Evolutionary conservation across 2,113 vertebrate genomes (phyloP).

Genomic region (Bos indicus): DNA sequence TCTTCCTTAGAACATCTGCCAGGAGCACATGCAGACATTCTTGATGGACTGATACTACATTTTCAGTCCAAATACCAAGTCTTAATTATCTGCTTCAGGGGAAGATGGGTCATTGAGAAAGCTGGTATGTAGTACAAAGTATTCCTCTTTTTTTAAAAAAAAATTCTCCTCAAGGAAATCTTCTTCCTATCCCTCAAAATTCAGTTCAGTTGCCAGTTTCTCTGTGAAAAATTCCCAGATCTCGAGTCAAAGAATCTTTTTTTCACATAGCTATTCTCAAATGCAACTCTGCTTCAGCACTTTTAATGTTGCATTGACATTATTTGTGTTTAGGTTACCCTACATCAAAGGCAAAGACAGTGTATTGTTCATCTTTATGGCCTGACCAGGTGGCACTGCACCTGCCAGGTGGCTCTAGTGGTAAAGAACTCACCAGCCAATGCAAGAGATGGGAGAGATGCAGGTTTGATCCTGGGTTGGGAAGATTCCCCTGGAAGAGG

Average conservation of each 20-base stretch:
- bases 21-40: neutral
- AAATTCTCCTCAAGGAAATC: neutral
- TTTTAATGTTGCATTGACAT: neutral
- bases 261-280: neutral
- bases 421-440: neutral
- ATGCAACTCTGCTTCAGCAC: neutral
- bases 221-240: neutral
- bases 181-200: neutral
- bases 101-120: neutral
- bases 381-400: neutral
- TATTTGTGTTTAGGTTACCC: neutral
- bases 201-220: neutral
- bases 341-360: neutral
- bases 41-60: neutral
- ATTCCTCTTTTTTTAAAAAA: neutral
- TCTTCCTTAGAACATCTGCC: neutral
- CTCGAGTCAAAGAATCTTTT: neutral
- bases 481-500: neutral
- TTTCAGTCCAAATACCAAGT: neutral
- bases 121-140: neutral
- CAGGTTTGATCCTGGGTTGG: rapidly evolving
- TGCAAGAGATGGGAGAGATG: neutral
- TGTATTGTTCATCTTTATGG: neutral
- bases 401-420: neutral
- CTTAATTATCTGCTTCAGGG: neutral